Base-by-base conservation (phyloP, 2,888 invertebrate genomes). In the Amphipoea oculea region DNA sequence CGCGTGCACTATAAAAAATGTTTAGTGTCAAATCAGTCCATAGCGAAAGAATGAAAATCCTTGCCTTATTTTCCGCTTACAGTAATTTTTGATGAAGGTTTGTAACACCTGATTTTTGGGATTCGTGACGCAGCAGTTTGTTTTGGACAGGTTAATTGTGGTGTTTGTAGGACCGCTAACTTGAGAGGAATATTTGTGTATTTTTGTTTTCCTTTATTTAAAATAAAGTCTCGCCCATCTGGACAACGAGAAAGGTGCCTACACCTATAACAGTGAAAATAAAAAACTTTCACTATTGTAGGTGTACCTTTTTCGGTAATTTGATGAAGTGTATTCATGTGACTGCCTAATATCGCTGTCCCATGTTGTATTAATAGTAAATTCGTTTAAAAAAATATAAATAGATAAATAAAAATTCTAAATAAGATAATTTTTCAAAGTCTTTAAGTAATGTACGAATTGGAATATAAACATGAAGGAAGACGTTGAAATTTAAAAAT, bases 1-100 rank as follows among this genome's bases (percentile, higher is more conserved):
- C 88, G 90, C 91, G 89, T 87, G 87, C 88, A 90, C 92, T 92
- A 92, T 93, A 93, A 94, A 94, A 94, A 94, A 92, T 93, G 92
- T 94, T 94, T 92, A 92, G 92, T 91, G 91, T 92, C 91, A 91
- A 90, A 92, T 92, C 92, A 92, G 91, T 90, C 85, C 87, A 85
- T 85, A 82, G 83, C 77, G 76, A 84, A 88, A 90, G 85, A 82
- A 81, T 78, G 75, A 29, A 87, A 87, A 85, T 84, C 66, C 42
- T 60, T 23, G 40, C 57, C 71, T 77, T 45, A 85, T 86, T 86
- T 86, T 86, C 81, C 85, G 85, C 85, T 70, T 45, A 66, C 76
- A 73, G 66, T 78, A 17, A 65, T 76, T 87, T 81, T 84, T 87
- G 87, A 87, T 81, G 57, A 78, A 87, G 85, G 85, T 85, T 78